Base-by-base conservation (phyloP, 2,888 invertebrate genomes). In the Allygus modestus region DNA sequence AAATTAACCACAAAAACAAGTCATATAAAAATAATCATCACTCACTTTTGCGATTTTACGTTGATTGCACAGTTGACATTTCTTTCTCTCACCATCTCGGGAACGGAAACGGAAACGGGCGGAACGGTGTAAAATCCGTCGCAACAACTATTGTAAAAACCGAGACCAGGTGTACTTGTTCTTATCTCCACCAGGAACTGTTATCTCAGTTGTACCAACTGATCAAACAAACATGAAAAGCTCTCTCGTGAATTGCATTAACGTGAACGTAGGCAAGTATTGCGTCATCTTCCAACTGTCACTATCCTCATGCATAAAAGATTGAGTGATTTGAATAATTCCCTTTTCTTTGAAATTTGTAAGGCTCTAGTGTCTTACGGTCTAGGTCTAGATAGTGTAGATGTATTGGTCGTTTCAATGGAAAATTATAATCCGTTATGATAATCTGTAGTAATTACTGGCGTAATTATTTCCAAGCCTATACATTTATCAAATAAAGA, bases 11-110 rank as follows among this genome's bases (percentile, higher is more conserved):
- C n/a, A n/a, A n/a, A n/a, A n/a, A n/a, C n/a, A n/a, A n/a, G n/a
- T n/a, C n/a, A n/a, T n/a, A n/a, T n/a, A n/a, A n/a, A n/a, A n/a
- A n/a, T n/a, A n/a, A n/a, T n/a, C n/a, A n/a, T 37, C 4, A 65
- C 65, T 65, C 17, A 65, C 65, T 65, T 20, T 65, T 65, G 65
- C 28, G 65, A 65, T 28, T 28, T 31, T 0, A 9, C 31, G 65
- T 65, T 65, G 31, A 28, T 28, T 28, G 0, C 65, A 65, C 17
- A 9, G 15, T 65, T 28, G 1, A 65, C 15, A 17, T 15, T 65
- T 28, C 65, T 65, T 65, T 65, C 65, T 65, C 15, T 65, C 28
- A 65, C 65, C 65, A 65, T 65, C 0, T 9, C 65, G 51, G n/a
- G n/a, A n/a, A 51, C n/a, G n/a, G 54, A 46, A 46, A 46, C 54